These are phyloP conservation scores for Diorhabda sublineata DNA, from an alignment of 1,140 invertebrate species.

Conservation along the genomic window DNA sequence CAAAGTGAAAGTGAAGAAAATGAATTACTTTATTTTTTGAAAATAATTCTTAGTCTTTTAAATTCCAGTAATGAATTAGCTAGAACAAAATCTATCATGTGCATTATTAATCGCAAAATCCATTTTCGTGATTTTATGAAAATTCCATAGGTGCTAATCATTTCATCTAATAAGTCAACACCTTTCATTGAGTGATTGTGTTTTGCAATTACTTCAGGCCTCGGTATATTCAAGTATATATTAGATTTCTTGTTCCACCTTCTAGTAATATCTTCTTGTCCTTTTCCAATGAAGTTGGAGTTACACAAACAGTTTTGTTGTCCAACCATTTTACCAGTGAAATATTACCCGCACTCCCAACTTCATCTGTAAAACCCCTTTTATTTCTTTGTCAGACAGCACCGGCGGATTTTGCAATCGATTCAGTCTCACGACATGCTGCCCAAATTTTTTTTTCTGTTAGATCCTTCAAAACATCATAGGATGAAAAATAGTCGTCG, in stretches of 20 bases:
- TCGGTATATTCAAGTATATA: slow-evolving; percentile 38
- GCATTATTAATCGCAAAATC: slow-evolving; percentile 11
- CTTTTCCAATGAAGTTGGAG: slow-evolving; percentile 48
- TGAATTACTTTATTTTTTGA: too few species aligned
- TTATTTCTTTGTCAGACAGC: slow-evolving; percentile 33
- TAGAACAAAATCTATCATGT: slow-evolving; percentile 10
- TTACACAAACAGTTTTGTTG: slow-evolving; percentile 43
- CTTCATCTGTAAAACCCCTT: slow-evolving; percentile 28
- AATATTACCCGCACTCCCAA: neutral
- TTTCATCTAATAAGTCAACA: slow-evolving; percentile 40
- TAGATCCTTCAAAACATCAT: too few species aligned
- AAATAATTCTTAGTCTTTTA: too few species aligned
- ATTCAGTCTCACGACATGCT: too few species aligned
- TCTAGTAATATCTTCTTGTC: slow-evolving; percentile 26
- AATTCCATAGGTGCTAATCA: slow-evolving; percentile 3
- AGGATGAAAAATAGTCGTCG: too few species aligned
- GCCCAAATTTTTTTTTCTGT: slow-evolving; percentile 11
- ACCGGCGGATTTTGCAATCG: too few species aligned
- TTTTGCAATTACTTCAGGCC: slow-evolving; percentile 40
- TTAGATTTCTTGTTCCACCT: slow-evolving; percentile 42
- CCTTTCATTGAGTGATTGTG: slow-evolving; percentile 46
- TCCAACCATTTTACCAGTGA: slow-evolving; percentile 38
- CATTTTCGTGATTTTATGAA: slow-evolving; percentile 18
- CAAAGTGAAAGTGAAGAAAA: too few species aligned
- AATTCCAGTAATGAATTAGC: too few species aligned